These are phyloP conservation scores for Mola mola DNA, from an alignment of 2,113 vertebrate genomes.

Conservation along the genomic window DNA sequence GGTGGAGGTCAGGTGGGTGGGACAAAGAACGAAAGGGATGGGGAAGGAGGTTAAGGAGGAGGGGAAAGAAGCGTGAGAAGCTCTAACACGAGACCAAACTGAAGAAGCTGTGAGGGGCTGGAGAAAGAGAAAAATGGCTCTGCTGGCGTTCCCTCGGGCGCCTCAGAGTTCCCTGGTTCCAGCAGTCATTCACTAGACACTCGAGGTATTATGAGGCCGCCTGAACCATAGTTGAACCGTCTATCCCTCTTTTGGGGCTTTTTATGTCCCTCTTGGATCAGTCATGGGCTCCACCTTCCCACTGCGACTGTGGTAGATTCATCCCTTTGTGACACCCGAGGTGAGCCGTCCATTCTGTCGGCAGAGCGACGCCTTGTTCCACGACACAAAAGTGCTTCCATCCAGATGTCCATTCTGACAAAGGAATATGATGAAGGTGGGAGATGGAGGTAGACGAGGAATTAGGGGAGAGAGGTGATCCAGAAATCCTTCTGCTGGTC, in stretches of 20 bases:
- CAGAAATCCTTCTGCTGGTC: conserved; percentile 10
- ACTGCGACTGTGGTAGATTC: too few relatives aligned
- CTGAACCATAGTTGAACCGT: not conserved
- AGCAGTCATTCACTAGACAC: not conserved
- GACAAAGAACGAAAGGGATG: not conserved
- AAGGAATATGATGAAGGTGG: not conserved
- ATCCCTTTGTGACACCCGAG: not conserved
- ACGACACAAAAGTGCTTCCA: not conserved
- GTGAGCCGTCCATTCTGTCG: conserved; percentile 6
- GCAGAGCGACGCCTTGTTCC: conserved; percentile 1
- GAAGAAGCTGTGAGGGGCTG: not conserved
- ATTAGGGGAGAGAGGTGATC: not conserved
- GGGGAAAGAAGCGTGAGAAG: not conserved
- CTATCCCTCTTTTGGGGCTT: not conserved
- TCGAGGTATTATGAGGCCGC: not conserved
- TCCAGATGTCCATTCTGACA: conserved; percentile 4
- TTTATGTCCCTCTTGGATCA: not conserved
- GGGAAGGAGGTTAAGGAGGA: not conserved
- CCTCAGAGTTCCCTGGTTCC: conserved; percentile 6
- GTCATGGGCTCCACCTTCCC: conserved; percentile 3
- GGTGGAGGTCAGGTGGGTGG: too few relatives aligned
- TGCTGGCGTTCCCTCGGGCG: conserved; percentile 2
- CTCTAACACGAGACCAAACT: not conserved
- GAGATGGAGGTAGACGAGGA: not conserved
- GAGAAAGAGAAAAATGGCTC: not conserved